These are phyloP conservation scores for Cricetomys ansorgei DNA, from an alignment of 2,113 vertebrate species.

Conservation along the genomic window DNA sequence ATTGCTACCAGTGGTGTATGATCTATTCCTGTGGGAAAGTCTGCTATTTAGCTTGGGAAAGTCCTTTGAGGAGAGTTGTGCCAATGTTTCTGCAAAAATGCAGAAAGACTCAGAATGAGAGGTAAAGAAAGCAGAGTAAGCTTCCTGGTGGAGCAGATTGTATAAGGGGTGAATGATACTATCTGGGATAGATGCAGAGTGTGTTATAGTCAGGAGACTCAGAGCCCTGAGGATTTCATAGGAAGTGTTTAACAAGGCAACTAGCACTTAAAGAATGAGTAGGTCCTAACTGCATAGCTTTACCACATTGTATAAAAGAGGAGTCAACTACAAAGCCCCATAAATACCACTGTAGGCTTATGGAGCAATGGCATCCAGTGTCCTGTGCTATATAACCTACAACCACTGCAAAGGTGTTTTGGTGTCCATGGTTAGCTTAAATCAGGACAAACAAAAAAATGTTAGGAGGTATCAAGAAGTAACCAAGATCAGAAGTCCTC, in stretches of 20 bases:
- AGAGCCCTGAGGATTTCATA: background rate
- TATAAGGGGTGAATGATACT: background rate
- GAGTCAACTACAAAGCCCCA: too few species aligned
- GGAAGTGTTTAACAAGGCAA: background rate
- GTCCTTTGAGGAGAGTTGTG: background rate
- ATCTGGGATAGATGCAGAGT: background rate
- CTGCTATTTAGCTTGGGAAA: slow-evolving; percentile 10
- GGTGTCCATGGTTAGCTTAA: background rate
- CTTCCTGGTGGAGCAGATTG: background rate
- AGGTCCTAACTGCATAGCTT: background rate
- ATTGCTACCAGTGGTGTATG: background rate
- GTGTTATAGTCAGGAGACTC: background rate
- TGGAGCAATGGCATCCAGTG: background rate
- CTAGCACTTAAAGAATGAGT: background rate
- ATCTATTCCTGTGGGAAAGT: slow-evolving; percentile 28
- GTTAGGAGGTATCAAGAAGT: background rate
- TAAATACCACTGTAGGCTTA: background rate
- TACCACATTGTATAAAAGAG: background rate
- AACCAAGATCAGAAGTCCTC: background rate
- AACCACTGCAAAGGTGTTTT: background rate
- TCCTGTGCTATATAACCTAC: background rate
- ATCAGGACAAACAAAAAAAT: background rate
- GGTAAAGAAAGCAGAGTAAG: background rate
- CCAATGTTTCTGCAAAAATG: background rate
- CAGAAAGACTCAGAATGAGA: background rate